Conservation (phyloP, 2,888 invertebrate species). For the Diplazon laetatorius region DNA sequence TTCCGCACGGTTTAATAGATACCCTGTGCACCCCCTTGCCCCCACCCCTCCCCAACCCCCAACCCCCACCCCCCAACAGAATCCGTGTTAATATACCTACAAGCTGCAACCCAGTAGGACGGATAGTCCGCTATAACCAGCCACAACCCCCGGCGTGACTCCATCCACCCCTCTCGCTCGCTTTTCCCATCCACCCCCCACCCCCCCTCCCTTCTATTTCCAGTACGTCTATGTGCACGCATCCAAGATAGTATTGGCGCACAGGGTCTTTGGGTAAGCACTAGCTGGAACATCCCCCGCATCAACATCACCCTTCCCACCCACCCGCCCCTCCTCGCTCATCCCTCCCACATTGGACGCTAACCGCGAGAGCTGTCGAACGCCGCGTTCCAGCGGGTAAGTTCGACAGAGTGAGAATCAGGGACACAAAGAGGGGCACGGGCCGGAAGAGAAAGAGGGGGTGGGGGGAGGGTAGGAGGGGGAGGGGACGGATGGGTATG, state of each 20-base stretch:
- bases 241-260: slow-evolving; percentile 42
- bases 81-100: slow-evolving; percentile 55
- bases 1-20: slow-evolving; percentile 60
- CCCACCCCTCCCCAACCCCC: too few species aligned
- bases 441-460: slow-evolving; percentile 27
- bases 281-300: slow-evolving; percentile 63
- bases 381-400: slow-evolving; percentile 42
- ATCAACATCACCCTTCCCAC: too few species aligned
- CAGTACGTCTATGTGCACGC: slow-evolving; percentile 42
- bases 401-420: slow-evolving; percentile 15
- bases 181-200: slow-evolving; percentile 10
- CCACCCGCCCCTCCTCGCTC: too few species aligned
- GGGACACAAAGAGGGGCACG: slow-evolving; percentile 13
- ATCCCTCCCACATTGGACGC: slow-evolving; percentile 64
- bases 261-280: slow-evolving; percentile 68
- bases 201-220: slow-evolving; percentile 14
- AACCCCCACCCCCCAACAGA: slow-evolving; percentile 41
- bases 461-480: not conserved
- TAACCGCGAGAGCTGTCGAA: slow-evolving; percentile 48
- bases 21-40: too few species aligned
- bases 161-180: not conserved
- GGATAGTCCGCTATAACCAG: slow-evolving; percentile 57
- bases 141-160: slow-evolving; percentile 2
- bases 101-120: slow-evolving; percentile 51
- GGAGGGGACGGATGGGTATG: slow-evolving; percentile 16